Evolutionary conservation across 2,113 vertebrate genomes (phyloP), one percentile per base, ranked within the genome.

Genomic region (Natator depressus): DNA sequence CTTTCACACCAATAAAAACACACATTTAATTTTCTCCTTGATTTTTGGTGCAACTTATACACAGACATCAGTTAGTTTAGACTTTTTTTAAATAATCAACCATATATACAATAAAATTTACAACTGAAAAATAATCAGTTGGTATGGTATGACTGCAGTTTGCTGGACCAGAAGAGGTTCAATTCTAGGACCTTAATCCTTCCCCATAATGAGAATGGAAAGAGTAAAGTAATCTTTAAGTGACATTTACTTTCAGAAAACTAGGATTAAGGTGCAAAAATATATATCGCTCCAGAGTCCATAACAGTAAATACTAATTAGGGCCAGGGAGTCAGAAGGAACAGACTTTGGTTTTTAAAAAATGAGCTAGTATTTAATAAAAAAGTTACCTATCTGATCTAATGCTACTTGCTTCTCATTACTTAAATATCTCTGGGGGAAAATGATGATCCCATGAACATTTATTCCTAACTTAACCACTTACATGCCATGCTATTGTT

Each of bases 71-170:
- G 97, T 98, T 97, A 96, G 95, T 94, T 59, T 96, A 89, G 91
- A 96, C 87, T 97, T 97, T 83, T 98, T 97, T 97, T 98, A 98
- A 99, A 98, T 93, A 97, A 95, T 98, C 96, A 98, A 98, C 94
- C 86, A 82, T 98, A 97, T 98, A 87, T 99, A 98, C 98, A 98
- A 98, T 96, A 95, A 96, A 98, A 99, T 99, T 97, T 98, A 99
- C 98, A 99, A 97, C 96, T 93, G 53, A 98, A 96, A 97, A 90
- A 83, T 50, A 95, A 92, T 91, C 93, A 79, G 53, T 90, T 72
- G 91, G 93, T 94, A 93, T 46, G 91, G 89, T 94, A 90, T 93
- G 97, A 95, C 96, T 96, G 94, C 95, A 89, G 65, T 80, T 89
- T 81, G 85, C 91, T 80, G 94, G 95, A 88, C 76, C 82, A 89